A percentile compares a stretch with the other conserved stretches of the same genome.
phyloP scores from a whole-genome alignment of 2,113 vertebrate species.

The Atlantisia rogersi region DNA sequence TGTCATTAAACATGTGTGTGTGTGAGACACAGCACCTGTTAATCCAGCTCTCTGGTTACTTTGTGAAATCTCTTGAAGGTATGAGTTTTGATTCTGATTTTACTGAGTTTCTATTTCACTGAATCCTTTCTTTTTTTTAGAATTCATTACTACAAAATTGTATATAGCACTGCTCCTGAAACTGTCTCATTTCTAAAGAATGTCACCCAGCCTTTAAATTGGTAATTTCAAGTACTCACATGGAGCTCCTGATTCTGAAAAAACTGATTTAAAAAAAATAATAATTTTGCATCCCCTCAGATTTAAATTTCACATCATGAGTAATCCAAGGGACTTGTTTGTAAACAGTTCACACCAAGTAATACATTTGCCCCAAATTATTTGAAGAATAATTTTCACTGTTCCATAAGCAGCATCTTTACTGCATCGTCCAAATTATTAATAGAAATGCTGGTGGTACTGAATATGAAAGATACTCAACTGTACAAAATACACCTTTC shows the following conservation, averaged over 20 bases:
- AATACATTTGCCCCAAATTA: neutral
- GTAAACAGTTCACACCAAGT: neutral
- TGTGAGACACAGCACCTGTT: neutral
- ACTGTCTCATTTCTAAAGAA: neutral
- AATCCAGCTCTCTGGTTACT: neutral
- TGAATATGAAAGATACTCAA: neutral
- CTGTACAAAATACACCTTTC: neutral
- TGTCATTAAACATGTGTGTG: neutral
- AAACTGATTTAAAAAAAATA: neutral
- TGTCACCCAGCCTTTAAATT: neutral
- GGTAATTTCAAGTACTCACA: neutral
- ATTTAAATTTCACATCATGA: neutral
- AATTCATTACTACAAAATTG: neutral
- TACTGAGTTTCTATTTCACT: neutral
- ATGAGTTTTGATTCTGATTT: neutral
- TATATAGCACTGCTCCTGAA: fast-evolving
- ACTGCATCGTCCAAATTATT: neutral
- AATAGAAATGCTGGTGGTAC: neutral
- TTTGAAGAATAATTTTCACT: neutral
- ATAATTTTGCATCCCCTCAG: neutral
- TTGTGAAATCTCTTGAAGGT: neutral
- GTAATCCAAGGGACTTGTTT: neutral
- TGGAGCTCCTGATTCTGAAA: neutral
- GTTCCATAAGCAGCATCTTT: neutral
- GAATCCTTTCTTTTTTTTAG: neutral